Evolutionary conservation across 2,888 invertebrate species (phyloP).

Genomic region (Athrips mouffetella): DNA sequence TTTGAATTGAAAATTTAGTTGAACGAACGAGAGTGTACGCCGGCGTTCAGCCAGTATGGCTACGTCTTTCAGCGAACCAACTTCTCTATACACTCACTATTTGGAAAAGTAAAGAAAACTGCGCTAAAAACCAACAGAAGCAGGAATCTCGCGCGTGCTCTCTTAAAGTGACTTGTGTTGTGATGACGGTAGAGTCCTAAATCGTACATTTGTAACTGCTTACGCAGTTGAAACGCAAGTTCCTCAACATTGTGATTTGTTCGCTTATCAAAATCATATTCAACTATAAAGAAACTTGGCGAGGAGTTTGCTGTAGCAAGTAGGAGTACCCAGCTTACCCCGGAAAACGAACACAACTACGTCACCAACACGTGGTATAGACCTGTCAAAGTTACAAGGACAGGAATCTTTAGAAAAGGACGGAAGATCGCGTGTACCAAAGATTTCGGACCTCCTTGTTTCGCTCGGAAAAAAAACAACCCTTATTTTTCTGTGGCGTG

Average conservation of each 20-base stretch:
- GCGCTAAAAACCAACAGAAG: conserved; percentile 22
- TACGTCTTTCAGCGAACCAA: conserved; percentile 74
- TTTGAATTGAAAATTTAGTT: conserved; percentile 78
- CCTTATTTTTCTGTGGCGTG: too few relatives aligned
- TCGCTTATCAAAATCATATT: background rate
- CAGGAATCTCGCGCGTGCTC: background rate
- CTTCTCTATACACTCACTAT: conserved; percentile 41
- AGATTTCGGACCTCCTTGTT: too few relatives aligned
- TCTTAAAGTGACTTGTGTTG: background rate
- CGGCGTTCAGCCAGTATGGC: conserved; percentile 67
- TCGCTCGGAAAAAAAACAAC: too few relatives aligned
- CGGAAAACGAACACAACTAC: background rate
- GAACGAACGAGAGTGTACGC: conserved; percentile 65
- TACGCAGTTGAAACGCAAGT: too few relatives aligned
- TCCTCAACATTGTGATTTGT: too few relatives aligned
- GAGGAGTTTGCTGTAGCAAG: too few relatives aligned
- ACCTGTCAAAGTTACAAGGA: conserved; percentile 67
- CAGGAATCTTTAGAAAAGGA: conserved; percentile 40
- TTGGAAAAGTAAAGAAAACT: conserved; percentile 23
- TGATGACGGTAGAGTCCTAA: conserved; percentile 16
- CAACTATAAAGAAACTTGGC: background rate
- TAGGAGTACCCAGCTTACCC: too few relatives aligned
- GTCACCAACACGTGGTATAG: conserved; percentile 9
- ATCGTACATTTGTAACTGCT: too few relatives aligned
- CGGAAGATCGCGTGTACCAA: conserved; percentile 36